Conservation (phyloP, 2,888 invertebrate genomes). For the Brachynemurus nebulosus region DNA sequence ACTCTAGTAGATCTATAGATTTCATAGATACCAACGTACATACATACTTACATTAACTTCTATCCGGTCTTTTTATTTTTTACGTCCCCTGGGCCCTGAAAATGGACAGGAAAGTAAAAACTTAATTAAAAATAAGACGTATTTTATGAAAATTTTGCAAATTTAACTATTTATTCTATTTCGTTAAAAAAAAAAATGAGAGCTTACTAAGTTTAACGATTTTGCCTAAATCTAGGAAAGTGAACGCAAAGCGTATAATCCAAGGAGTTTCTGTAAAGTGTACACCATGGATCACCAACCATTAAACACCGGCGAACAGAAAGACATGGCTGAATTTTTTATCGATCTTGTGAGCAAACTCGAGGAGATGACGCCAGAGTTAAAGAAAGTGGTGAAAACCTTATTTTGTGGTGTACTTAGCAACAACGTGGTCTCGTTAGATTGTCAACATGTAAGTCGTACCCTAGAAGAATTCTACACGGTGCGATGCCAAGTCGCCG, state of each 20-base stretch:
- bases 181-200: too few species aligned
- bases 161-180: neutral
- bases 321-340: constrained; percentile 97
- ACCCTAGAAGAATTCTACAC: constrained; percentile 95
- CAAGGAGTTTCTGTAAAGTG: constrained; percentile 86
- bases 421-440: constrained; percentile 90
- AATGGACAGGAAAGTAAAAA: too few species aligned
- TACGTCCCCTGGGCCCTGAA: too few species aligned
- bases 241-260: constrained; percentile 90
- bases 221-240: constrained; percentile 48
- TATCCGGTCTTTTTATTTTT: too few species aligned
- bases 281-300: constrained; percentile 97
- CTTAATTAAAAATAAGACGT: too few species aligned
- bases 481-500: constrained; percentile 89
- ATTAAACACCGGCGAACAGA: constrained; percentile 89
- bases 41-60: too few species aligned
- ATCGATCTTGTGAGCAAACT: constrained; percentile 91
- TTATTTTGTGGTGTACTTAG: constrained; percentile 88
- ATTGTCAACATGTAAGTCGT: constrained; percentile 88
- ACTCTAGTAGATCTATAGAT: too few species aligned
- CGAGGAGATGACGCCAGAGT: constrained; percentile 87
- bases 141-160: neutral
- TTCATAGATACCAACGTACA: too few species aligned
- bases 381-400: constrained; percentile 79
- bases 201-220: neutral